Evolutionary conservation across 2,797 vertebrate species (phyloP).

Genomic region (Propithecus perrieri): DNA sequence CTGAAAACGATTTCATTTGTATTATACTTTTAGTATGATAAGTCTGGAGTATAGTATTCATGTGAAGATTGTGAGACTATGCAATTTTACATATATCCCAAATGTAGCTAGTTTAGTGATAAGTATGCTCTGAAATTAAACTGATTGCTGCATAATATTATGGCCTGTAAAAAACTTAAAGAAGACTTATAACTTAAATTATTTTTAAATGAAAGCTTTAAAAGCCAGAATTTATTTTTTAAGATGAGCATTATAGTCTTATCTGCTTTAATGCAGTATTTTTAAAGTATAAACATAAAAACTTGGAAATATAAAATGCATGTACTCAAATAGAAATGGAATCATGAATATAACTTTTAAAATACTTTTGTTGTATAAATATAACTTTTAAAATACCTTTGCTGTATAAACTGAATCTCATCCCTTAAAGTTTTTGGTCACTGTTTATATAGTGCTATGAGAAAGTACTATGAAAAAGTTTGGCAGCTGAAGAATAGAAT

Average conservation of each 20-base stretch:
- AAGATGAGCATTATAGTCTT: not conserved
- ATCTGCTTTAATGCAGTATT: not conserved
- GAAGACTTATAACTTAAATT: not conserved
- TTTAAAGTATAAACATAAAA: slow-evolving; percentile 15
- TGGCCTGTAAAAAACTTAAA: slow-evolving; percentile 2
- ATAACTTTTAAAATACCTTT: not conserved
- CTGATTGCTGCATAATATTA: not conserved
- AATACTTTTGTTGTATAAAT: not conserved
- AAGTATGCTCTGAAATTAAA: not conserved
- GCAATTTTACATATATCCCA: not conserved
- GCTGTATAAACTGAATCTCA: slow-evolving; percentile 3
- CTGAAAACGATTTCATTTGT: not conserved
- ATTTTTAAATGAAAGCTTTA: slow-evolving; percentile 41
- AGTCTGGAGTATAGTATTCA: not conserved
- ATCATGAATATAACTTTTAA: not conserved
- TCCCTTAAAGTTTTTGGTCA: not conserved
- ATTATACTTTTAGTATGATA: not conserved
- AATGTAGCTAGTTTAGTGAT: not conserved
- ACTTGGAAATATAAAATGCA: not conserved
- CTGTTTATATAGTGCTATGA: not conserved
- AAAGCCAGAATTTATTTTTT: not conserved
- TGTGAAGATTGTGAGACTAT: not conserved
- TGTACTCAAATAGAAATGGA: not conserved
- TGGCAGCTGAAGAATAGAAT: not conserved
- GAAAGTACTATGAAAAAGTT: not conserved